phyloP scores from a whole-genome alignment of 1,140 invertebrate genomes.

The Atta texana region DNA sequence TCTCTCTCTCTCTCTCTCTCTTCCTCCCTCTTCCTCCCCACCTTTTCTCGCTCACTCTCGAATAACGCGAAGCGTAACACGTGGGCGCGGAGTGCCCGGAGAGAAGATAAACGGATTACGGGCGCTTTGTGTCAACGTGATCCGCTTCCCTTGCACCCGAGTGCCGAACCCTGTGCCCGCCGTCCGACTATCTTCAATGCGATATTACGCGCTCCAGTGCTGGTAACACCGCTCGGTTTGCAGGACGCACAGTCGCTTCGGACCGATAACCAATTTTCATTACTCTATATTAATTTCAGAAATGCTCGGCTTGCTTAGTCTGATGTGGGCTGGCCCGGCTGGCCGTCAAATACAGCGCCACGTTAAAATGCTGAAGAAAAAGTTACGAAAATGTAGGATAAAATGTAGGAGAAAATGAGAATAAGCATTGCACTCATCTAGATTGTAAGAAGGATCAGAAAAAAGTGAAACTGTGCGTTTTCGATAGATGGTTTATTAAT shows the following conservation, averaged over 20 bases:
- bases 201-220: conserved; percentile 83
- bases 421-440: neutral
- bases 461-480: neutral
- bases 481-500: neutral
- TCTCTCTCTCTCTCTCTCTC: neutral
- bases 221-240: conserved; percentile 79
- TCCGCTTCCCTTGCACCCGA: conserved; percentile 82
- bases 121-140: conserved; percentile 84
- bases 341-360: neutral
- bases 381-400: neutral
- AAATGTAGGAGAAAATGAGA: too few species aligned
- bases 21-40: neutral
- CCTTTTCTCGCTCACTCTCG: conserved; percentile 36
- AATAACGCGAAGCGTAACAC: conserved; percentile 79
- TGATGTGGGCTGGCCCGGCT: neutral
- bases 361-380: conserved; percentile 11
- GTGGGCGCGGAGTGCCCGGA: conserved; percentile 83
- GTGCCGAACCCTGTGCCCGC: conserved; percentile 72
- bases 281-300: conserved; percentile 80
- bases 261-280: conserved; percentile 86
- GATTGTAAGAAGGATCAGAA: neutral
- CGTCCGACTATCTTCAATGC: conserved; percentile 79
- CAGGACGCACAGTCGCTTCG: conserved; percentile 76
- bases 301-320: conserved; percentile 23
- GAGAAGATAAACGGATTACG: conserved; percentile 86